Evolutionary conservation across 2,113 vertebrate genomes (phyloP), one percentile per base, ranked within the genome.

Genomic region (Crotophaga sulcirostris): DNA sequence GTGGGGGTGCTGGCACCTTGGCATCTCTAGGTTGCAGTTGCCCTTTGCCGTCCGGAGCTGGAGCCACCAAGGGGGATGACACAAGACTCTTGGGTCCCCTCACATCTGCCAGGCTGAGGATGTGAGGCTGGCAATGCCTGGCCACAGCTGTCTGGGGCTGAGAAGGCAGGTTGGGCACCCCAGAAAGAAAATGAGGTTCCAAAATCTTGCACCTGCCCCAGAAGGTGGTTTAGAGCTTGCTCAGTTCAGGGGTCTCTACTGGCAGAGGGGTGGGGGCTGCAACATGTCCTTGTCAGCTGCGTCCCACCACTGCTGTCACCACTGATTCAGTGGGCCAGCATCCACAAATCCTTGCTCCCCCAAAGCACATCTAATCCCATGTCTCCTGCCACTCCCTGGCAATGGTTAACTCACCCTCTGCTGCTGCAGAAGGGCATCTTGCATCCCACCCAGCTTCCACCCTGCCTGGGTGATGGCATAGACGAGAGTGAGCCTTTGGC

Each of bases 391-490:
- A 0, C 34, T 67, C 64, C 63, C 20, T 24, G 73, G 38, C 0
- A 3, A 51, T 23, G 18, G 34, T 42, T 29, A 40, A 38, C 6
- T 20, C 40, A 21, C 56, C 54, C n/a, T 36, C 67, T 85, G 36
- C 16, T 13, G 34, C 40, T 47, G n/a, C 64, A 60, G 56, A 47
- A 44, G 33, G 38, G 34, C 3, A 2, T n/a, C 63, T 56, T 7
- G 0, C 45, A n/a, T 56, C 38, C 45, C 66, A 63, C 26, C 44
- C 60, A 23, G 13, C 2, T 1, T 14, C 51, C 28, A 7, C 33
- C 20, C 58, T 3, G 5, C 24, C 29, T 4, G 11, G 18, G 54
- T 28, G 21, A 8, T 6, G 23, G 38, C 1, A 0, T 8, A 9
- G 54, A 47, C 38, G 10, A 42, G 40, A 55, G 23, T 5, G 3